A percentile compares a stretch with the other conserved stretches of the same genome.
Conservation (phyloP, 2,797 vertebrate species). For the Sebastes nivosus region DNA sequence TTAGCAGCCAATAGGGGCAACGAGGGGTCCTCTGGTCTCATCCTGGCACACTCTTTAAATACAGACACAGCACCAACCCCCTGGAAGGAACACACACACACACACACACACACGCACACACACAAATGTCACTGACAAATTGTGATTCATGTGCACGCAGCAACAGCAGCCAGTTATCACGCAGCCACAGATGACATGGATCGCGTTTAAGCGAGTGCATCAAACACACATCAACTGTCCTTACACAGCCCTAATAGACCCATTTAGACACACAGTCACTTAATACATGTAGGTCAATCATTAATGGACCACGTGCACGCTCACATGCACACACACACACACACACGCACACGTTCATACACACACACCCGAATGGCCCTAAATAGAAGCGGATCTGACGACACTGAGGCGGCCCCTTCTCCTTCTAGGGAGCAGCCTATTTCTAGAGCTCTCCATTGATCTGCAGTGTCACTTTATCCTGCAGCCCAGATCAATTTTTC, state of each 20-base stretch:
- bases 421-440: slow-evolving; percentile 80
- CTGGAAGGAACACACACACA: slow-evolving; percentile 17
- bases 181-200: slow-evolving; percentile 34
- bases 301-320: slow-evolving; percentile 62
- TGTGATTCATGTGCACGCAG: slow-evolving; percentile 33
- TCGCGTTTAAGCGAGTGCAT: slow-evolving; percentile 36
- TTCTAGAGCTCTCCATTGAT: slow-evolving; percentile 78
- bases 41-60: no score
- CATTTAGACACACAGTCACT: slow-evolving; percentile 68
- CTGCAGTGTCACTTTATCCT: slow-evolving; percentile 69
- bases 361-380: slow-evolving; percentile 20
- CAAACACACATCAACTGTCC: slow-evolving; percentile 54
- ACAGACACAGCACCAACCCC: no score
- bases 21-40: no score
- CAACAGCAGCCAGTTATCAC: slow-evolving; percentile 15
- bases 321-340: neutral
- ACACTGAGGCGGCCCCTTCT: slow-evolving; percentile 68
- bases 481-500: slow-evolving; percentile 61
- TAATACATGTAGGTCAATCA: slow-evolving; percentile 76
- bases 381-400: slow-evolving; percentile 76
- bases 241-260: slow-evolving; percentile 57
- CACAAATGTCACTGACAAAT: slow-evolving; percentile 34
- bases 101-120: neutral
- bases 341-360: neutral
- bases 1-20: no score